A percentile compares a stretch with the other conserved stretches of the same genome.
phyloP scores from a whole-genome alignment of 2,113 vertebrate genomes.

The Stegostoma tigrinum region DNA sequence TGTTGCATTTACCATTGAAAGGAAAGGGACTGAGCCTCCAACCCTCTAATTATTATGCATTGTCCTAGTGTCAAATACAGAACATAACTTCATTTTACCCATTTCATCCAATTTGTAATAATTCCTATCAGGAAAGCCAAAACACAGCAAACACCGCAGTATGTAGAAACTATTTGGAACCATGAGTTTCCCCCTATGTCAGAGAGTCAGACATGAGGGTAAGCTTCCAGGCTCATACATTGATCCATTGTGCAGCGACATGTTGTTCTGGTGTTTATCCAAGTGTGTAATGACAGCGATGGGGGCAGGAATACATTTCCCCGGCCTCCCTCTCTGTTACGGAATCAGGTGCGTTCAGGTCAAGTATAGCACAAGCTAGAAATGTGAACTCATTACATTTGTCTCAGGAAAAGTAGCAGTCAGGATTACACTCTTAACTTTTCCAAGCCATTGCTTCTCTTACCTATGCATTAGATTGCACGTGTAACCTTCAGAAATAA shows the following conservation, averaged over 20 bases:
- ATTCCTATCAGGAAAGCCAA: neutral
- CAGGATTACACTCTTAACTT: neutral
- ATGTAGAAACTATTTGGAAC: neutral
- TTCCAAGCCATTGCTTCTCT: neutral
- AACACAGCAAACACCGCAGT: neutral
- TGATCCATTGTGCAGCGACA: neutral
- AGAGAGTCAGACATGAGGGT: neutral
- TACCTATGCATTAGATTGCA: neutral
- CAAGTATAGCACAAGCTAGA: neutral
- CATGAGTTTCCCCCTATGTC: neutral
- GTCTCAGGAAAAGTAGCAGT: slow-evolving; percentile 14
- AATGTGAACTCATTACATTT: neutral
- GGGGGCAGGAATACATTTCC: neutral
- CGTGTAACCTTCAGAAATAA: neutral
- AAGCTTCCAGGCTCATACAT: neutral
- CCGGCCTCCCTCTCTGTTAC: neutral
- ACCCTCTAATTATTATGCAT: neutral
- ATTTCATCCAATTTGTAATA: neutral
- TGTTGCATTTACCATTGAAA: neutral
- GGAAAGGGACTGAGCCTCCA: neutral
- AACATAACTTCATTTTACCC: neutral
- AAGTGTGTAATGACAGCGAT: neutral
- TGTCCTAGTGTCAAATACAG: too few relatives aligned
- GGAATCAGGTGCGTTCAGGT: neutral
- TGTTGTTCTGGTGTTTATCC: neutral